Base-by-base conservation (phyloP, 2,113 vertebrate genomes). In the Oreochromis tanganicae region DNA sequence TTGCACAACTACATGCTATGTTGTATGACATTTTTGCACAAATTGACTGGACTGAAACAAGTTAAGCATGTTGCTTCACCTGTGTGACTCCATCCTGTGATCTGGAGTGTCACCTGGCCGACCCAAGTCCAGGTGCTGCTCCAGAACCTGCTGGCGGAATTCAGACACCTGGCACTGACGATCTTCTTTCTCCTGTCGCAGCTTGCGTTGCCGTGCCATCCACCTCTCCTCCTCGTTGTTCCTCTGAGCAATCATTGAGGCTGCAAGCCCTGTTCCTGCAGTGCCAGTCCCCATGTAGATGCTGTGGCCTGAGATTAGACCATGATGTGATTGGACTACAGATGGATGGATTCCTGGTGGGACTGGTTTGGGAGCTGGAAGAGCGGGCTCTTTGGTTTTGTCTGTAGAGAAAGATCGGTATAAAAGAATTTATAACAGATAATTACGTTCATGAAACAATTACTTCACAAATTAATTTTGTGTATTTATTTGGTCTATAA, bases 101-200 rank as follows among this genome's bases (percentile, higher is more conserved):
- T 99, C 98, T 0, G 93, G 75, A 0, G 90, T 85, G 29, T 99
- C 98, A 0, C 95, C 93, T 1, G 96, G 92, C 3, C 98, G 96
- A n/a, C 98, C 97, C 27, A 98, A 92, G 82, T 99, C 99, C 81
- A 99, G 95, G 93, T 99, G 99, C 95, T 99, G 98, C 94, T 99
- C 98, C 89, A 99, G 94, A 85, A 99, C 98, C 92, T 99, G 98
- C 92, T 99, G 99, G 83, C 98, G 97, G 85, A 99, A 99, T 88
- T 99, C 98, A 0, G 98, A 99, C 94, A 99, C 98, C 86, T 99
- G 99, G 85, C 98, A 99, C 55, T 99, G 99, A 32, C 99, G 96
- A 87, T 99, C 99, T 80, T 99, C 99, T 91, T 99, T 99, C 96
- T 99, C 99, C 87, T 99, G 99, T 21, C 99, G 96, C 85, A 99